phyloP scores from a whole-genome alignment of 2,888 invertebrate genomes.

The Eupithecia centaureata region DNA sequence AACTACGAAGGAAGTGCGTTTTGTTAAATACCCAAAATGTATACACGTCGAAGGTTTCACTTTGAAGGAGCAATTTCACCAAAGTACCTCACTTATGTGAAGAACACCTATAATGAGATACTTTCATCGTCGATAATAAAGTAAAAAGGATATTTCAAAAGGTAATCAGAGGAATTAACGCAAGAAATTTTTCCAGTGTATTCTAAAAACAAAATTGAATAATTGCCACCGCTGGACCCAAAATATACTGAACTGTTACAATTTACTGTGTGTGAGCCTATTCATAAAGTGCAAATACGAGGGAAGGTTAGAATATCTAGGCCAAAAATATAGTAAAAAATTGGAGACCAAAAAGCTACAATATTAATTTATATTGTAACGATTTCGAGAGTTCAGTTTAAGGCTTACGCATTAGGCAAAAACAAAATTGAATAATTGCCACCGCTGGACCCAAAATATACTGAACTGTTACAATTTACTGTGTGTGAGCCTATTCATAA shows the following conservation, averaged over 20 bases:
- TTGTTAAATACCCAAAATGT: not conserved
- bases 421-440: not conserved
- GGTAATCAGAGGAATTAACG: too few relatives aligned
- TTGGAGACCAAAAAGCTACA: not conserved
- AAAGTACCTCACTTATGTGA: not conserved
- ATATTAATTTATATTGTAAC: not conserved
- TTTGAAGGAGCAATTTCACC: not conserved
- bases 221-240: not conserved
- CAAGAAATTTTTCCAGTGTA: too few relatives aligned
- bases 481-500: not conserved
- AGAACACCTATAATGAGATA: too few relatives aligned
- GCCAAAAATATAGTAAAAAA: not conserved
- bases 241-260: not conserved
- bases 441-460: not conserved
- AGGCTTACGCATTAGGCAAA: not conserved
- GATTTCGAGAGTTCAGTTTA: not conserved
- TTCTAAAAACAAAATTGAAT: too few relatives aligned
- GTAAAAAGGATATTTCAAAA: not conserved
- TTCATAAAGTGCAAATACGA: not conserved
- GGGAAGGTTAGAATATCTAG: not conserved
- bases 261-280: not conserved
- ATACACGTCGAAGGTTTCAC: not conserved
- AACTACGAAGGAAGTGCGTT: not conserved
- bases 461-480: not conserved
- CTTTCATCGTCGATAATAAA: not conserved